These are phyloP conservation scores for Rhinopithecus roxellana DNA, from an alignment of 2,113 vertebrate species.

Conservation along the genomic window DNA sequence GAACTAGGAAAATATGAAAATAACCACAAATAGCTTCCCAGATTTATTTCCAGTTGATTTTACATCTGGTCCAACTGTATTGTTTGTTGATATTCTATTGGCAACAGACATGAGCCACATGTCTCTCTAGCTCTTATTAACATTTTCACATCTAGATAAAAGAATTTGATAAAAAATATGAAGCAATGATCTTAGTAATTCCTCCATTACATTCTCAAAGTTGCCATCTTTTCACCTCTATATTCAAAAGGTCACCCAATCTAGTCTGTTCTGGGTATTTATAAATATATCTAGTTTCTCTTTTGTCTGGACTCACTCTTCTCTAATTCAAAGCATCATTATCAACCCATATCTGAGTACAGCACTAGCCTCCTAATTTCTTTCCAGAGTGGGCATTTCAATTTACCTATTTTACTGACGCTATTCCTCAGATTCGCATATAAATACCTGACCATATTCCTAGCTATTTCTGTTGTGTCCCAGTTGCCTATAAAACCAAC, in stretches of 20 bases:
- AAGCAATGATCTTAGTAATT: slow-evolving; percentile 1
- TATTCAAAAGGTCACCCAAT: slow-evolving; percentile 14
- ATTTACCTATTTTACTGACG: not conserved
- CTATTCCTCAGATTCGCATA: not conserved
- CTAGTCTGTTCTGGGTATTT: not conserved
- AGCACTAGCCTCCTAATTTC: not conserved
- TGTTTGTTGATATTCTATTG: slow-evolving; percentile 65
- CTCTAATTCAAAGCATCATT: not conserved
- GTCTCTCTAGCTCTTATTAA: slow-evolving; percentile 58
- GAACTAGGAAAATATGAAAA: slow-evolving; percentile 42
- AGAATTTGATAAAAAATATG: not conserved
- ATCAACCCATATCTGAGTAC: not conserved
- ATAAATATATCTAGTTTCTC: not conserved
- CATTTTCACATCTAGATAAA: slow-evolving; percentile 25
- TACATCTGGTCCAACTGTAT: slow-evolving; percentile 65
- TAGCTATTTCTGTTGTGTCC: not conserved
- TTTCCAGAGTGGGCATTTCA: not conserved
- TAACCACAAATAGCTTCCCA: slow-evolving; percentile 44
- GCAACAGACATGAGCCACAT: slow-evolving; percentile 14
- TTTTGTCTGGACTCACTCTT: not conserved
- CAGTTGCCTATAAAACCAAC: not conserved
- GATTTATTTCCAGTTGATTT: slow-evolving; percentile 70
- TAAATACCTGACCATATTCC: not conserved
- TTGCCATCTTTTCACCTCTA: not conserved
- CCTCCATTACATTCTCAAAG: slow-evolving; percentile 24